Base-by-base conservation (phyloP, 2,113 vertebrate species). In the Sorex fumeus region DNA sequence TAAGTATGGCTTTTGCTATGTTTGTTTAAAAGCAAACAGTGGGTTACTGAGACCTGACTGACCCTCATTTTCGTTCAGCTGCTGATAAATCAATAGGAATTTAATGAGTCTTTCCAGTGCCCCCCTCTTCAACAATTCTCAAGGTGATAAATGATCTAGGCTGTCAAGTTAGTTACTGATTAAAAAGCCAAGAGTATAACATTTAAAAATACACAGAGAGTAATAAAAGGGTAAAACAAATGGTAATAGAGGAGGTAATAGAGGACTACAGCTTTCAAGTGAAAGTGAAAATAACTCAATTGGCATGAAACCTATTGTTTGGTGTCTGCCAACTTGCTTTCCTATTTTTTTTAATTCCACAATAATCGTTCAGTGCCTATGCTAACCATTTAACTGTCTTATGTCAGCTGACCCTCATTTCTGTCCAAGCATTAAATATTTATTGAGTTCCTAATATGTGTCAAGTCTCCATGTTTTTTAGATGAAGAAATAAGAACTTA, bases 401-500 rank as follows among this genome's bases (percentile, higher is more conserved):
- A 25, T 36, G 8, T 28, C 30, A 75, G 34, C 30, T 70, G 84
- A 81, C 23, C 8, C 72, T 80, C n/a, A 50, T 64, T 27, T 64
- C 8, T 21, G 23, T 18, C 75, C 57, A 75, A 82, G 64, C 18
- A 32, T 82, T 50, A 40, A 53, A 53, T 53, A 19, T 53, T 53
- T 53, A 53, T 53, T 53, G 53, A 16, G 53, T 53, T 53, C 53
- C 60, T 72, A 62, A 15, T 27, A 3, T 71, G 0, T 32, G 72
- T 66, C 27, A 21, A 70, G n/a, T 18, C 74, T 30, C 9, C 4
- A 71, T 53, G 81, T 57, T 88, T 50, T 53, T 60, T 18, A 91
- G 50, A 81, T 36, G 18, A 87, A 19, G 28, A 83, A 93, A 43
- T 43, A 60, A 83, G n/a, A 92, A 72, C 3, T 75, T 34, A 67